These are phyloP conservation scores for Conistra vaccinii DNA, from an alignment of 2,888 invertebrate species.

Conservation along the genomic window DNA sequence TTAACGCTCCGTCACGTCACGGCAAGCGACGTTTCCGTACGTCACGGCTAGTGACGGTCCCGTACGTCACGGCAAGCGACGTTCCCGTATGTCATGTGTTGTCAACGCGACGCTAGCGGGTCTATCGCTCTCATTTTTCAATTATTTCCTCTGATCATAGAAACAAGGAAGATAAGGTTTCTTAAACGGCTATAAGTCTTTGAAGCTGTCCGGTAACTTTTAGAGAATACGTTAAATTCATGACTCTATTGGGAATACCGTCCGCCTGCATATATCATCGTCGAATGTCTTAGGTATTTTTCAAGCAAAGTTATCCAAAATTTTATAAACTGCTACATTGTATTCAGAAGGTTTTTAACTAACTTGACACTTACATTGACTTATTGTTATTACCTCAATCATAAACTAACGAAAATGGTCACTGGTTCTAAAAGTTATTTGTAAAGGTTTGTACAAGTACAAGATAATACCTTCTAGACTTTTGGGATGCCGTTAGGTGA, in stretches of 20 bases:
- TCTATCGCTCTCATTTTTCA: slow-evolving; percentile 57
- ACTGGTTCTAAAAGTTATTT: too few relatives aligned
- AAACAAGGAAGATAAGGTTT: slow-evolving; percentile 17
- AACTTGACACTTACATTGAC: too few relatives aligned
- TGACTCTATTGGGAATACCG: slow-evolving; percentile 23
- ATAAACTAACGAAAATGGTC: too few relatives aligned
- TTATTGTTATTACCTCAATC: too few relatives aligned
- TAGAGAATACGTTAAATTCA: slow-evolving; percentile 29
- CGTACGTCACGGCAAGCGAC: not conserved
- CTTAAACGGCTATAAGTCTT: slow-evolving; percentile 2
- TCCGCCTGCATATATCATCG: slow-evolving; percentile 14
- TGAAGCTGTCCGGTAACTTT: slow-evolving; percentile 24
- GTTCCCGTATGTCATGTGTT: slow-evolving; percentile 3
- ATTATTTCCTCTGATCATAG: slow-evolving; percentile 12
- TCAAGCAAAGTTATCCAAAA: not conserved
- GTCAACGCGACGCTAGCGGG: slow-evolving; percentile 13
- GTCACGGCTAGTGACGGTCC: not conserved
- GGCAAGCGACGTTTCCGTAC: not conserved
- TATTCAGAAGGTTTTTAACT: too few relatives aligned
- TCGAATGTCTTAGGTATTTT: slow-evolving; percentile 18
- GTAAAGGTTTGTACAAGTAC: too few relatives aligned
- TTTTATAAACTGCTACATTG: not conserved
- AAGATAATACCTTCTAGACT: too few relatives aligned
- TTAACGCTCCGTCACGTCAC: slow-evolving; percentile 6
- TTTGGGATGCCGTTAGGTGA: too few relatives aligned